A percentile compares a stretch with the other conserved stretches of the same genome.
phyloP scores from a whole-genome alignment of 1,140 invertebrate species.

The Metaphire vulgaris region DNA sequence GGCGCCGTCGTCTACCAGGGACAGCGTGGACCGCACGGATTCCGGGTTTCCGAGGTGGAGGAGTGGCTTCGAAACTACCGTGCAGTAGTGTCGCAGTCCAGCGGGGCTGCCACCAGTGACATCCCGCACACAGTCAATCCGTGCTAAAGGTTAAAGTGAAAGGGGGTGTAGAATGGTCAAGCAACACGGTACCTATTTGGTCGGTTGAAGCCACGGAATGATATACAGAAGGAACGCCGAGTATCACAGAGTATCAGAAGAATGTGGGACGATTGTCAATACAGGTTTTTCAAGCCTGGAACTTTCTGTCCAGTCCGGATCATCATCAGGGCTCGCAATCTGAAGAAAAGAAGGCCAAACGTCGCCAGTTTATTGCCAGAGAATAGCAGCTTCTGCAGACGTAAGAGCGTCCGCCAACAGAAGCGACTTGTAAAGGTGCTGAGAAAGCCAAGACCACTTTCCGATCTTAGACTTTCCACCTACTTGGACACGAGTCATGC shows the following conservation, averaged over 20 bases:
- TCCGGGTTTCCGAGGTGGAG: constrained; percentile 33
- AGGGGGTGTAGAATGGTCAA: not conserved
- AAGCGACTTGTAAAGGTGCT: too few species aligned
- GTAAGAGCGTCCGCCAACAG: too few species aligned
- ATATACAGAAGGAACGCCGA: not conserved
- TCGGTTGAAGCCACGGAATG: not conserved
- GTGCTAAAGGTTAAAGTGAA: not conserved
- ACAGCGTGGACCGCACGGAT: constrained; percentile 34
- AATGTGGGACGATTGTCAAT: too few species aligned
- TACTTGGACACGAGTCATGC: too few species aligned
- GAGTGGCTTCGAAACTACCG: constrained; percentile 31
- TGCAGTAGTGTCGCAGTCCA: not conserved
- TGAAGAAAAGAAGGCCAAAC: not conserved
- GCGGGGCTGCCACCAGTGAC: not conserved
- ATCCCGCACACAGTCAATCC: not conserved
- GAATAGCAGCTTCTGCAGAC: too few species aligned
- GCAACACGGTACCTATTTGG: not conserved
- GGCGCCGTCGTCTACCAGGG: constrained; percentile 34
- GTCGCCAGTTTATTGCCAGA: too few species aligned
- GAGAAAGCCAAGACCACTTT: too few species aligned
- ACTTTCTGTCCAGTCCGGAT: not conserved
- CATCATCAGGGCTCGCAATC: not conserved
- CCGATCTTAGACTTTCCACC: too few species aligned
- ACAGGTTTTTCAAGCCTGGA: too few species aligned
- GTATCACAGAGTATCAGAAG: not conserved